Conservation (phyloP, 2,888 invertebrate species). For the Adineta ricciae region DNA sequence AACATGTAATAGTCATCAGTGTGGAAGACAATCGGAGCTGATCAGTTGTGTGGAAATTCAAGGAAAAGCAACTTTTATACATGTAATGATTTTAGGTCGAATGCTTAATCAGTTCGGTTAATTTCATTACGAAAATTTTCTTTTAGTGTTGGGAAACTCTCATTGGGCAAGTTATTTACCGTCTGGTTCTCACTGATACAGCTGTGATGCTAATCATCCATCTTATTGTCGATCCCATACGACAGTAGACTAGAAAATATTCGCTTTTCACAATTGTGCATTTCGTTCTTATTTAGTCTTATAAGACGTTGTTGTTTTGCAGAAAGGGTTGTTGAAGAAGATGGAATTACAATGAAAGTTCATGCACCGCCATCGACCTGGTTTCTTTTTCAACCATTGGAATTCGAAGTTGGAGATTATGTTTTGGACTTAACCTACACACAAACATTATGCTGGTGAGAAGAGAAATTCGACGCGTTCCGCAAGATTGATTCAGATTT, state of each 20-base stretch:
- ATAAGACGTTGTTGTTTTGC: not conserved
- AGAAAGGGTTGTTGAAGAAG: not conserved
- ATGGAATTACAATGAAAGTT: not conserved
- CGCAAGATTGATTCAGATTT: no score
- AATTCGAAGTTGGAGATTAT: conserved; percentile 10
- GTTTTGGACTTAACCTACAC: conserved; percentile 2
- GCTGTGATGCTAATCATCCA: not conserved
- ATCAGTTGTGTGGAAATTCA: not conserved
- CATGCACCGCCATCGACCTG: not conserved
- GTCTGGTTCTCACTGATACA: not conserved
- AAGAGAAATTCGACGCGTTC: no score
- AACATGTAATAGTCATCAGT: not conserved
- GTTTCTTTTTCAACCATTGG: not conserved
- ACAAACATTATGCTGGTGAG: conserved; percentile 1
- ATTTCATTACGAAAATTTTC: no score
- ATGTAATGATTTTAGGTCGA: not conserved
- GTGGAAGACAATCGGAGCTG: not conserved
- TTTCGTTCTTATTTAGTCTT: not conserved
- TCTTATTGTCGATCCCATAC: not conserved
- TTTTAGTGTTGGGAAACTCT: conserved; percentile 11
- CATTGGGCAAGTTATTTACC: not conserved
- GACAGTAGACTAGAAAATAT: not conserved
- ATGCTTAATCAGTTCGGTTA: no score
- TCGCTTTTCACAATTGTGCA: not conserved
- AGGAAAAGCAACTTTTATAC: not conserved